phyloP scores from a whole-genome alignment of 2,888 invertebrate species.

The Anthrax anthrax region DNA sequence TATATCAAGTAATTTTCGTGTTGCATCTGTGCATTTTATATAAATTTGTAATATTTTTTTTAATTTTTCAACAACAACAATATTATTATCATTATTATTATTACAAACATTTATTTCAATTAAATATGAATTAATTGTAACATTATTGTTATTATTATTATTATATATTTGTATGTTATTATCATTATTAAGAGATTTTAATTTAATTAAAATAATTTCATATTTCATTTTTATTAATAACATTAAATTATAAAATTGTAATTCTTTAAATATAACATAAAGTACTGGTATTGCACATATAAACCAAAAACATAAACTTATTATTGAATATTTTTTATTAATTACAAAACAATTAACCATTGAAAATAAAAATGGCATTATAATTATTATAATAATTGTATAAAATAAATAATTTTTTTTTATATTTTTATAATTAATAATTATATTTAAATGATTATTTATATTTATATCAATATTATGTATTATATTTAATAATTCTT shows the following conservation, averaged over 20 bases:
- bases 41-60: constrained; percentile 16
- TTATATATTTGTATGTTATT: constrained; percentile 5
- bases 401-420: constrained; percentile 15
- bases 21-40: constrained; percentile 14
- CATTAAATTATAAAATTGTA: constrained; percentile 21
- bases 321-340: constrained; percentile 10
- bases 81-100: no score
- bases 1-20: constrained; percentile 16
- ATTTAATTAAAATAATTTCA: no score
- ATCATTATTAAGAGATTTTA: constrained; percentile 15
- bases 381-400: constrained; percentile 12
- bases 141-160: neutral
- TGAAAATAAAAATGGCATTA: constrained; percentile 17
- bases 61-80: constrained; percentile 3
- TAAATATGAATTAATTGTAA: no score
- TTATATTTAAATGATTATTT: constrained; percentile 10
- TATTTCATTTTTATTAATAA: constrained; percentile 18
- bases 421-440: constrained; percentile 13
- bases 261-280: constrained; percentile 18
- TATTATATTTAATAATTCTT: constrained; percentile 14
- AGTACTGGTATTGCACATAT: constrained; percentile 21
- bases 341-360: constrained; percentile 23
- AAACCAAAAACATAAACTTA: constrained; percentile 19
- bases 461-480: constrained; percentile 16
- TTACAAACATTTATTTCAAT: no score